Percentiles rank a stretch among this genome's conserved stretches.
These are phyloP conservation scores for Cotesia glomerata DNA, from an alignment of 1,140 invertebrate species.

Conservation along the genomic window DNA sequence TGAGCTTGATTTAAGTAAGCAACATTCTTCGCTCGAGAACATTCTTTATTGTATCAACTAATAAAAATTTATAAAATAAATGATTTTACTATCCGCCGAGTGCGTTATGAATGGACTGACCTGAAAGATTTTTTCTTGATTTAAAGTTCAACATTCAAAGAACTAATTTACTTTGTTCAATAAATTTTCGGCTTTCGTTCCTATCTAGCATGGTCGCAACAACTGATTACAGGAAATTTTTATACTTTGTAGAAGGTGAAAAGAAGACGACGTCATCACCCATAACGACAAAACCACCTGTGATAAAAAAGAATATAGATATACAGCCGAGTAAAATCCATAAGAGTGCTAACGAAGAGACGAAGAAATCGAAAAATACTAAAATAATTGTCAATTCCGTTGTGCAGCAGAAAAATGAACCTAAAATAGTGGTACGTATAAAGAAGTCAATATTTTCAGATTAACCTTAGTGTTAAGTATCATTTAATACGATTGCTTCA, in stretches of 20 bases:
- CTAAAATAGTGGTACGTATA: conserved; percentile 41
- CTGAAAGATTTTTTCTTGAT: too few species aligned
- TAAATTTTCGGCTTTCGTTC: too few species aligned
- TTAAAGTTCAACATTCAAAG: too few species aligned
- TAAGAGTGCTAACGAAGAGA: conserved; percentile 43
- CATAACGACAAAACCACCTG: conserved; percentile 56
- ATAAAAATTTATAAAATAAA: too few species aligned
- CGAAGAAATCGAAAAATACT: conserved; percentile 52
- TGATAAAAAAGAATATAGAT: conserved; percentile 48
- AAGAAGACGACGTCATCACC: conserved; percentile 30
- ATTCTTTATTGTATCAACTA: too few species aligned
- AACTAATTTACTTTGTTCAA: too few species aligned
- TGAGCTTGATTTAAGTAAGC: too few species aligned
- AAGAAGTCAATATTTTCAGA: too few species aligned
- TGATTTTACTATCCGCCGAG: too few species aligned
- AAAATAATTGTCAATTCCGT: conserved; percentile 56
- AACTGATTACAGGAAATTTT: not conserved
- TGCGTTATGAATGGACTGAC: too few species aligned
- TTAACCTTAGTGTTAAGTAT: not conserved
- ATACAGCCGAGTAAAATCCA: conserved; percentile 60
- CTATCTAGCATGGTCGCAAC: too few species aligned
- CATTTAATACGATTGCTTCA: conserved; percentile 16
- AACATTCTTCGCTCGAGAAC: too few species aligned
- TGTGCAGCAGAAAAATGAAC: conserved; percentile 40
- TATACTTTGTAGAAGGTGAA: conserved; percentile 27